Base-by-base conservation (phyloP, 1,140 invertebrate species). In the Megalopta genalis region DNA sequence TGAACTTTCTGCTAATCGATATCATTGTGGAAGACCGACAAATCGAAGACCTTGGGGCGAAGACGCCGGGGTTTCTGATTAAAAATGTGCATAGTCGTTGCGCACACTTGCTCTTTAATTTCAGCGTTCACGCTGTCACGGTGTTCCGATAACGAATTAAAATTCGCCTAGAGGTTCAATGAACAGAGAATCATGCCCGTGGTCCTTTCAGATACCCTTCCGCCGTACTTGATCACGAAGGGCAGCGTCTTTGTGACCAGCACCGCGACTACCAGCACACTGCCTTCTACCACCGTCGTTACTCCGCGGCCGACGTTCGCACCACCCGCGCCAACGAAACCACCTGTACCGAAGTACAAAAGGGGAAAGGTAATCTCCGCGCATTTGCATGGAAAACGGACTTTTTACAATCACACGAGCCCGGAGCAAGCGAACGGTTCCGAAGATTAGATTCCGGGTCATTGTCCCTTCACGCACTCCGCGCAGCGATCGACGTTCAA, bases 331-430 rank as follows among this genome's bases (percentile, higher is more conserved):
- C 91, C 93, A 1, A 93, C 93, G 12, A 91, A 93, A 80, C 93
- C 94, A 18, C 95, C 95, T 0, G 94, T 96, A 83, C 96, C 96
- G 12, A 94, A 94, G 46, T 94, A 96, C 76, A 94, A 96, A 84
- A 93, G 96, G 84, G 96, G 96, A 83, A 92, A 91, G 87, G 92
- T 93, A 23, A 59, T 25, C 42, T 46, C 5, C 0, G 23, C 0
- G 12, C 37, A 49, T 54, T 23, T 72, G 4, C 16, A 39, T 21
- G 6, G 9, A 23, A 67, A 39, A 59, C 6, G 18, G 9, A 14
- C 0, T 52, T 18, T 25, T 68, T 5, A 68, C 54, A n/a, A 9
- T 57, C 18, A 7, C 54, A 57, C 21, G 21, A 57, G 54, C 18
- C 18, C 21, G 18, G 6, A 23, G 54, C 21, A 9, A 57, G 21